Conservation (phyloP, 2,797 vertebrate genomes). For the Gambelia wislizenii region DNA sequence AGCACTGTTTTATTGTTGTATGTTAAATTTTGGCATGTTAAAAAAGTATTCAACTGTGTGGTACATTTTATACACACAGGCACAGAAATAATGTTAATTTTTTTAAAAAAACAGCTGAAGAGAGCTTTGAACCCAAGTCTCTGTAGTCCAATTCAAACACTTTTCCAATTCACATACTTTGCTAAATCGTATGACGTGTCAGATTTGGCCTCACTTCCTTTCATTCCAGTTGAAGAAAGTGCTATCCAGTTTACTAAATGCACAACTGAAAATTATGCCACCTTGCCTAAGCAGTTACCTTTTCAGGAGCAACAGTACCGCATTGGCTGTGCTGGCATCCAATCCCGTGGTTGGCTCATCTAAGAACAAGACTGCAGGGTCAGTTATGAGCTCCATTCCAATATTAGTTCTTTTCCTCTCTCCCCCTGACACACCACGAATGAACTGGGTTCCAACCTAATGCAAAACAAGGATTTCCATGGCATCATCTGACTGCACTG, state of each 20-base stretch:
- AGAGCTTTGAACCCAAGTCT: not conserved
- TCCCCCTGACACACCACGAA: conserved; percentile 92
- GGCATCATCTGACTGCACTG: fast-evolving
- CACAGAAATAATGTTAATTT: not conserved
- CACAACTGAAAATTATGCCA: not conserved
- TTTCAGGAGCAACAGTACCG: conserved; percentile 91
- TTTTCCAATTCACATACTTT: not conserved
- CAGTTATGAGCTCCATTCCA: conserved; percentile 94
- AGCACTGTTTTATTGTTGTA: not conserved
- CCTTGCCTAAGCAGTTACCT: conserved; percentile 77
- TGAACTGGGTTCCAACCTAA: conserved; percentile 92
- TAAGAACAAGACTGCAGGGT: conserved; percentile 92
- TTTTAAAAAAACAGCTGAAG: not conserved
- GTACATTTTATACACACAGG: no score
- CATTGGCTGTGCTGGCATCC: conserved; percentile 93
- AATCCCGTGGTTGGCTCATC: conserved; percentile 96
- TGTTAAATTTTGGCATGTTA: not conserved
- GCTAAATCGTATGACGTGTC: not conserved
- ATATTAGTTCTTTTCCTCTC: conserved; percentile 96
- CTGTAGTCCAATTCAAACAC: not conserved
- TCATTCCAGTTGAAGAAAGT: not conserved
- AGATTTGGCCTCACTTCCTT: not conserved
- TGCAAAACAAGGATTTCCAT: not conserved
- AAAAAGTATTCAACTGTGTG: no score
- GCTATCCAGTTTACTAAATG: not conserved